phyloP scores from a whole-genome alignment of 2,113 vertebrate genomes.

The Brienomyrus brachyistius region DNA sequence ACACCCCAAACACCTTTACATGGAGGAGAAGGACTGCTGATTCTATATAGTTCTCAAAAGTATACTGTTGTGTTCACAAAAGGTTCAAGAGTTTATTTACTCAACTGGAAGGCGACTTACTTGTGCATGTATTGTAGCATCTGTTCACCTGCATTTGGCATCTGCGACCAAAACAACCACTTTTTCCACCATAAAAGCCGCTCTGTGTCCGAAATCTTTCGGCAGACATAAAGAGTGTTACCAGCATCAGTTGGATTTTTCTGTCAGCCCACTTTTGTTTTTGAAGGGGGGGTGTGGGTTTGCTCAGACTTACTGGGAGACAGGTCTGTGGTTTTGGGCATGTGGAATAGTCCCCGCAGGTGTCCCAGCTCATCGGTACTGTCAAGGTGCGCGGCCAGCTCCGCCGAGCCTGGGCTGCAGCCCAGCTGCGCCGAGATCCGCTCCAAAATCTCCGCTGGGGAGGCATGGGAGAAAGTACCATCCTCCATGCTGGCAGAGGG shows the following conservation, averaged over 20 bases:
- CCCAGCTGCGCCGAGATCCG: conserved; percentile 51
- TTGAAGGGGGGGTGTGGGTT: not conserved
- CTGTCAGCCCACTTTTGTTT: not conserved
- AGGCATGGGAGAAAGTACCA: conserved; percentile 17
- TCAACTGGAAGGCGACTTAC: not conserved
- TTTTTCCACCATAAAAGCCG: not conserved
- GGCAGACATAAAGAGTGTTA: not conserved
- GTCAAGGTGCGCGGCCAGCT: conserved; percentile 71
- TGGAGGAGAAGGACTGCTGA: not conserved
- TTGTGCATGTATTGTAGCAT: not conserved
- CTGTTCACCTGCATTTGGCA: not conserved
- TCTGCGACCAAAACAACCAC: not conserved
- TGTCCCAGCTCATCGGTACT: conserved; percentile 66
- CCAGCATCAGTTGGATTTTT: not conserved
- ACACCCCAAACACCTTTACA: not conserved
- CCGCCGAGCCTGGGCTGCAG: conserved; percentile 59
- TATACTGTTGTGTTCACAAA: not conserved
- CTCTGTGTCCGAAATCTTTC: not conserved
- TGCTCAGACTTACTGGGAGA: conserved; percentile 68
- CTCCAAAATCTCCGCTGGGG: conserved; percentile 52
- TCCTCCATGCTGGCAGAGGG: conserved; percentile 43
- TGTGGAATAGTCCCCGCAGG: conserved; percentile 64
- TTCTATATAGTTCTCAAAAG: not conserved
- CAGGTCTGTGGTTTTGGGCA: conserved; percentile 76
- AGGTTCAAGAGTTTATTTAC: not conserved